These are phyloP conservation scores for Onychomys leucogaster DNA, from an alignment of 2,797 vertebrate genomes.

Conservation along the genomic window DNA sequence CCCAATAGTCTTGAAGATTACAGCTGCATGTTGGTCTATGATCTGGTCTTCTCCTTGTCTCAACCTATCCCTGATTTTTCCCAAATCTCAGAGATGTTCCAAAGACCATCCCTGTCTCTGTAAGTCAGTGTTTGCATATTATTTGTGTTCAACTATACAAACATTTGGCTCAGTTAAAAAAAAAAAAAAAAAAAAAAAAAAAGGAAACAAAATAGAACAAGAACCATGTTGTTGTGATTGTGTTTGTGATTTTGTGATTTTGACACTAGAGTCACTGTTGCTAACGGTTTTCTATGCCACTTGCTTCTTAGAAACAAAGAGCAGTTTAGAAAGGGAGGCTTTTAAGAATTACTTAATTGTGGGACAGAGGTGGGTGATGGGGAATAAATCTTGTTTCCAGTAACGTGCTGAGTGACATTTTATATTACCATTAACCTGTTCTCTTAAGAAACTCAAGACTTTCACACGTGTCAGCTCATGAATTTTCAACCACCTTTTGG, in stretches of 20 bases:
- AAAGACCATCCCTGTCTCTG: background rate
- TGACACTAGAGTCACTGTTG: background rate
- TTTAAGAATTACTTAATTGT: background rate
- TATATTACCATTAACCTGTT: background rate
- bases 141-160: background rate
- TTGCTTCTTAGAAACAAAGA: conserved; percentile 1
- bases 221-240: background rate
- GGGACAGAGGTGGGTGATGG: background rate
- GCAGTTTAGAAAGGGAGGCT: background rate
- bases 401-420: conserved; percentile 52
- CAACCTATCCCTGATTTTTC: background rate
- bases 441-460: conserved; percentile 44
- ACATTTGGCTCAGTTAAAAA: background rate
- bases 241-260: too few relatives aligned
- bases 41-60: conserved; percentile 8
- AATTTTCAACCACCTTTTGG: conserved; percentile 32
- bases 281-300: background rate
- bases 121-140: background rate
- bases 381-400: conserved; percentile 54
- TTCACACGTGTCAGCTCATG: conserved; percentile 27
- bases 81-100: conserved; percentile 9
- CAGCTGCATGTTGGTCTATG: background rate
- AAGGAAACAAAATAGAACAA: background rate
- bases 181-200: background rate
- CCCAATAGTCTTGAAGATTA: background rate